Percentiles rank a stretch among this genome's conserved stretches.
phyloP scores from a whole-genome alignment of 2,888 invertebrate species.

The Trichopria drosophilae region DNA sequence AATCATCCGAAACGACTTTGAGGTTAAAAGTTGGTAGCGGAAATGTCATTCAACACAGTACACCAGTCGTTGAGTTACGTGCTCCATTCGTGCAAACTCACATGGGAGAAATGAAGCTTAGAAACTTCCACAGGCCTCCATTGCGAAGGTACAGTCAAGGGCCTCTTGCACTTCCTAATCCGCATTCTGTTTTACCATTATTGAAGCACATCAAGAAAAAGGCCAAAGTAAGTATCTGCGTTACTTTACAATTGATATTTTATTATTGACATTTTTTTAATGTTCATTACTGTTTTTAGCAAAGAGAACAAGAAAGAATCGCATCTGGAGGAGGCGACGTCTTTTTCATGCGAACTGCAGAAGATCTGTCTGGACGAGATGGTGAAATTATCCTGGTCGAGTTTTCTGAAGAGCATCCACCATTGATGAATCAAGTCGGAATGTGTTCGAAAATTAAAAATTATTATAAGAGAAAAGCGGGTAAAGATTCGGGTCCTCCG shows the following conservation, averaged over 20 bases:
- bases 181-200: conserved; percentile 81
- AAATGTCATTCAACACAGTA: conserved; percentile 94
- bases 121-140: conserved; percentile 91
- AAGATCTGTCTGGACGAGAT: conserved; percentile 91
- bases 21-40: conserved; percentile 86
- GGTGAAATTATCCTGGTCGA: conserved; percentile 88
- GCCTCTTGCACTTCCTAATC: conserved; percentile 69
- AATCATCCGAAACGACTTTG: conserved; percentile 79
- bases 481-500: conserved; percentile 85
- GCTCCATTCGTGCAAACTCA: conserved; percentile 95
- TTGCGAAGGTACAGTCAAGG: conserved; percentile 87
- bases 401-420: conserved; percentile 97
- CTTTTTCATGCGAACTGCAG: conserved; percentile 96
- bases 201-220: conserved; percentile 90
- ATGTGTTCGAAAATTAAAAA: conserved; percentile 99
- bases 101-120: conserved; percentile 78
- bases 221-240: conserved; percentile 66
- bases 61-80: conserved; percentile 92
- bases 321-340: conserved; percentile 98
- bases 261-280: neutral
- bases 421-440: conserved; percentile 91
- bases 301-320: conserved; percentile 88
- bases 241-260: neutral
- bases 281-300: conserved; percentile 58
- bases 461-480: conserved; percentile 95